Percentiles rank a stretch among this genome's conserved stretches.
These are phyloP conservation scores for Lepidostoma basale DNA, from an alignment of 1,140 invertebrate genomes.

Conservation along the genomic window DNA sequence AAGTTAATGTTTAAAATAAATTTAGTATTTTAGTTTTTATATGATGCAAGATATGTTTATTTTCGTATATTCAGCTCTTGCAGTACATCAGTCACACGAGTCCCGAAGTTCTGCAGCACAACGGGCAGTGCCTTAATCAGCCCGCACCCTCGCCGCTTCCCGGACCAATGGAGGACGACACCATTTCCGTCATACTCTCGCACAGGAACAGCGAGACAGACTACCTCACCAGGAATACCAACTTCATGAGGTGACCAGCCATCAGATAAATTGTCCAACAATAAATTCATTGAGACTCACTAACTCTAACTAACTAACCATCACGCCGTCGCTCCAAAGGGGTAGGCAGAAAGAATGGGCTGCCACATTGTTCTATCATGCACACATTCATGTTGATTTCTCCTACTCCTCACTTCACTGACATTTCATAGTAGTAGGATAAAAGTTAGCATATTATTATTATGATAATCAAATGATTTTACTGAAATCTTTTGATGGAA, in stretches of 20 bases:
- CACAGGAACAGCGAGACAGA: constrained; percentile 81
- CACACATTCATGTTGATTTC: too few relatives aligned
- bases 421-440: too few relatives aligned
- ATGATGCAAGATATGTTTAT: constrained; percentile 9
- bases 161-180: constrained; percentile 77
- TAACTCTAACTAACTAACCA: too few relatives aligned
- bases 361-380: too few relatives aligned
- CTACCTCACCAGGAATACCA: constrained; percentile 61
- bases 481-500: too few relatives aligned
- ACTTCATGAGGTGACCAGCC: constrained; percentile 45
- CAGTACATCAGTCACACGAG: constrained; percentile 91
- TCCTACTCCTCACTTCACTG: too few relatives aligned
- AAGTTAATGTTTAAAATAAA: not conserved
- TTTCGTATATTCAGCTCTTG: constrained; percentile 67
- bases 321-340: too few relatives aligned
- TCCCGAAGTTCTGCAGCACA: constrained; percentile 83
- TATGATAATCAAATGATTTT: too few relatives aligned
- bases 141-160: constrained; percentile 72
- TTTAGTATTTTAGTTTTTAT: not conserved
- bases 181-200: constrained; percentile 81
- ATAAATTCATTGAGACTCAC: too few relatives aligned
- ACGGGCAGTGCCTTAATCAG: constrained; percentile 72
- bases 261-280: too few relatives aligned
- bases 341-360: too few relatives aligned
- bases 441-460: too few relatives aligned